Conservation (phyloP, 2,888 invertebrate genomes). For the Orthosia incerta region DNA sequence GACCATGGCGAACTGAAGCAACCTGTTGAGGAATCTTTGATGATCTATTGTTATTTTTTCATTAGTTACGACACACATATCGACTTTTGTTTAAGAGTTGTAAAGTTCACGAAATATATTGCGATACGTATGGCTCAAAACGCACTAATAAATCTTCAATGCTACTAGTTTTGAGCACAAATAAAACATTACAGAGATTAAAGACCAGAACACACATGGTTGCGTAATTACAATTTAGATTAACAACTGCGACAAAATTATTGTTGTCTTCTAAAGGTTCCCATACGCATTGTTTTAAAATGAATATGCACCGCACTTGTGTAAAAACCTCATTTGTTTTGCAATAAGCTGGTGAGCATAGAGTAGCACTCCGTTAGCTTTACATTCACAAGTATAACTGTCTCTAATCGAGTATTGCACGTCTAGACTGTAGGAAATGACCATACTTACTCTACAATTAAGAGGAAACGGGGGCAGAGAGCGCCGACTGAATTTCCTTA, state of each 20-base stretch:
- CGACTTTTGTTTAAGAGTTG: conserved; percentile 61
- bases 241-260: conserved; percentile 75
- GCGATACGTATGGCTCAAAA: conserved; percentile 13
- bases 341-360: conserved; percentile 69
- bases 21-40: conserved; percentile 80
- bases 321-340: conserved; percentile 83
- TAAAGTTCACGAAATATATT: conserved; percentile 52
- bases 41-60: conserved; percentile 88
- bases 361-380: conserved; percentile 16
- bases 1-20: conserved; percentile 76
- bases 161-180: conserved; percentile 7
- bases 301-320: conserved; percentile 79
- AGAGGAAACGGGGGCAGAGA: too few relatives aligned
- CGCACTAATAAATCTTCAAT: background rate
- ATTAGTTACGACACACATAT: conserved; percentile 80
- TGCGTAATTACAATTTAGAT: conserved; percentile 82
- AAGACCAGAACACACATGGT: conserved; percentile 71
- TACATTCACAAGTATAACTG: conserved; percentile 57
- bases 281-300: conserved; percentile 83
- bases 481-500: too few relatives aligned
- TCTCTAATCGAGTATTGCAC: conserved; percentile 66
- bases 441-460: conserved; percentile 57
- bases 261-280: conserved; percentile 80
- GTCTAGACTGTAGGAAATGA: conserved; percentile 61
- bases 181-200: conserved; percentile 51